These are phyloP conservation scores for Calyptommatus sinebrachiatus DNA, from an alignment of 2,113 vertebrate species.

Conservation along the genomic window DNA sequence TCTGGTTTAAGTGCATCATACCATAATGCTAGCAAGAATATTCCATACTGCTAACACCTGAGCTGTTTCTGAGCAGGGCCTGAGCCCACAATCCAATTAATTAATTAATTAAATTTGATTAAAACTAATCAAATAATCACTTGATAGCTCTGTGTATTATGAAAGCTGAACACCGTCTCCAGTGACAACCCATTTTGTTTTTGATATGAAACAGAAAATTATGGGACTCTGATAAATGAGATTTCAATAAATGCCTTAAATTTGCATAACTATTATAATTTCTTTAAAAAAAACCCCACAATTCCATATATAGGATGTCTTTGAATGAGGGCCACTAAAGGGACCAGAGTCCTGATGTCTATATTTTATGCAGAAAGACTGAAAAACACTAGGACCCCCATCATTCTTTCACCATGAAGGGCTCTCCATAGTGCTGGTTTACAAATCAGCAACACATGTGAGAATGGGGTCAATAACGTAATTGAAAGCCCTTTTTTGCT, in stretches of 20 bases:
- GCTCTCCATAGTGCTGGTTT: background rate
- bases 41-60: background rate
- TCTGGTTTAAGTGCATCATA: background rate
- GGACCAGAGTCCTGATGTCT: background rate
- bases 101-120: background rate
- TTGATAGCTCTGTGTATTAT: background rate
- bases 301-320: background rate
- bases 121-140: background rate
- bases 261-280: background rate
- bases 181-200: background rate
- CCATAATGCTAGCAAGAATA: background rate
- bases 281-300: background rate
- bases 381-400: no score
- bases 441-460: no score
- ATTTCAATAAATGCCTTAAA: background rate
- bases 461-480: no score
- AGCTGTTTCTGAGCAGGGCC: background rate
- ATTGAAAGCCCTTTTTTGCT: no score
- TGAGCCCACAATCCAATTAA: background rate
- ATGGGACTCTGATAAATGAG: background rate
- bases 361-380: background rate
- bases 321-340: background rate
- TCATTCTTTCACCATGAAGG: no score
- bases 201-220: background rate
- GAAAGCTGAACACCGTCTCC: background rate